Percentiles rank a stretch among this genome's conserved stretches.
Evolutionary conservation across 2,797 vertebrate species (phyloP).

Genomic region (Lagocephalus sceleratus): DNA sequence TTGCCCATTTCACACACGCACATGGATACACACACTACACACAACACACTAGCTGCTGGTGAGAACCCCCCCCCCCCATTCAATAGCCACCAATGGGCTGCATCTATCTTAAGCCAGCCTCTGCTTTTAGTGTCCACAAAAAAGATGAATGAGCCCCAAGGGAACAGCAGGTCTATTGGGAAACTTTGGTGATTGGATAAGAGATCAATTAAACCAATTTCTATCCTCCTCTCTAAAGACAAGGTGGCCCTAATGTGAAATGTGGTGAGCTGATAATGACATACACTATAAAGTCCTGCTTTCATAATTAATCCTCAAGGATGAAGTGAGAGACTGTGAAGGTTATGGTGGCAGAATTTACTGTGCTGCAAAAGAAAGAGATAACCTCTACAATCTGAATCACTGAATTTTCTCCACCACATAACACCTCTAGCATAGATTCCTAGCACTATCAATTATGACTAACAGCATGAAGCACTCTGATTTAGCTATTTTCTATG

Average conservation of each 20-base stretch:
- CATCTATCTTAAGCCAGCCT: slow-evolving; percentile 32
- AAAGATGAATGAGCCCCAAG: slow-evolving; percentile 28
- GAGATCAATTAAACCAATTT: slow-evolving; percentile 30
- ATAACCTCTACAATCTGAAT: slow-evolving; percentile 9
- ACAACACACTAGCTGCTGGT: slow-evolving; percentile 26
- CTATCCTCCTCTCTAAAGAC: slow-evolving; percentile 14
- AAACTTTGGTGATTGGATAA: slow-evolving; percentile 30
- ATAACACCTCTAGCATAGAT: slow-evolving; percentile 7
- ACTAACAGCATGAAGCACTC: neutral
- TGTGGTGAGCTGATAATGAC: slow-evolving; percentile 4
- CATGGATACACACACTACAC: too few species aligned
- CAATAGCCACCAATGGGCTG: slow-evolving; percentile 28
- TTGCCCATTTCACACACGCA: slow-evolving; percentile 28
- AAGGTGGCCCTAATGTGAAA: slow-evolving; percentile 25
- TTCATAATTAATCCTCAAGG: slow-evolving; percentile 5
- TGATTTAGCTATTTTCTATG: neutral
- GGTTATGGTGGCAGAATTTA: slow-evolving; percentile 16
- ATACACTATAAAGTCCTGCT: neutral
- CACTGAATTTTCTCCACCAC: neutral
- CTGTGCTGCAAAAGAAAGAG: slow-evolving; percentile 5
- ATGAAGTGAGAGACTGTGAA: slow-evolving; percentile 28
- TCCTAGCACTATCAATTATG: neutral
- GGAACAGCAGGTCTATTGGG: slow-evolving; percentile 15
- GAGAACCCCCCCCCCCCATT: slow-evolving; percentile 24
- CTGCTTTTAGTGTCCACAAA: slow-evolving; percentile 34